Evolutionary conservation across 2,888 invertebrate species (phyloP), one percentile per base, ranked within the genome.

Genomic region (Tipula lateralis): DNA sequence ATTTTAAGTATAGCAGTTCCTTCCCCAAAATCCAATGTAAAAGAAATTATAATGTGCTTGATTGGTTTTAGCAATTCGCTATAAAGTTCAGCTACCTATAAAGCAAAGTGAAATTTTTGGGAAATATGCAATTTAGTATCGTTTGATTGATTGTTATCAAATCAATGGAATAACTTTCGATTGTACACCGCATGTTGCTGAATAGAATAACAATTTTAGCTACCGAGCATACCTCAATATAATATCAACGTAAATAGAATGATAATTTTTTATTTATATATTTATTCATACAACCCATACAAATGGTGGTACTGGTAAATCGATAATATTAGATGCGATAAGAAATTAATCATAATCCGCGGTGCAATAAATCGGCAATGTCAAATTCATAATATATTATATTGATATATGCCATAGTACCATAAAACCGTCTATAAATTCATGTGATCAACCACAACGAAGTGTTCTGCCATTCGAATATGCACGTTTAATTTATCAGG

Each of bases 1-100:
- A 44, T n/a, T 44, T 44, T 66, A 24, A 24, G 66, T 66, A 66
- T 66, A 66, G 66, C 66, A 66, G 66, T 66, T 66, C 66, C 66
- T 66, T 66, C 66, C 66, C 66, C 19, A 24, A 24, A 66, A 66
- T 6, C 16, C 66, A 66, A 66, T 66, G 66, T 9, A 66, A 24
- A 66, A 66, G 66, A 66, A 66, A 66, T 66, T 66, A 12, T 66
- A 24, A 66, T 24, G 66, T 66, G 66, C 24, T 66, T 66, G 24
- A 66, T 66, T 66, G 66, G 24, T 66, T 66, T 66, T 66, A 12
- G 24, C 66, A 66, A 66, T 66, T 66, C 24, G 66, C 66, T 66
- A 66, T 39, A 66, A 50, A 66, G 66, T 66, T 66, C 66, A 24
- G 66, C 66, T 66, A 66, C 66, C 66, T 66, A 3, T 3, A 13